Evolutionary conservation across 2,797 vertebrate species (phyloP).

Genomic region (Clamator glandarius): DNA sequence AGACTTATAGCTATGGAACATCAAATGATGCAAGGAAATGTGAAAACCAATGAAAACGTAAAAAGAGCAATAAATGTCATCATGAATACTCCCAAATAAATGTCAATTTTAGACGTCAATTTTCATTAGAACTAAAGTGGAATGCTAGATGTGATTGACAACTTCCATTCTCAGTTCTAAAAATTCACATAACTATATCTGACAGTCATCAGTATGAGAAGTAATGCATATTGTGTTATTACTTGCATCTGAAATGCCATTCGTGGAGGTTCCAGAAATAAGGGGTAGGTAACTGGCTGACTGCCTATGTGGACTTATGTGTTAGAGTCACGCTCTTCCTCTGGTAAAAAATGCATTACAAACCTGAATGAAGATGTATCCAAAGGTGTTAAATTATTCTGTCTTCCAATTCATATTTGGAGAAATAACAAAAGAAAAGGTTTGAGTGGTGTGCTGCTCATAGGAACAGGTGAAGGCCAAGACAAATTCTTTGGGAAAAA

Average conservation of each 20-base stretch:
- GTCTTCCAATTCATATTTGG: not conserved
- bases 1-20: not conserved
- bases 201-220: not conserved
- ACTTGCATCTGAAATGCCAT: not conserved
- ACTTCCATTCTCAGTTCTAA: not conserved
- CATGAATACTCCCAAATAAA: not conserved
- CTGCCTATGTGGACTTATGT: not conserved
- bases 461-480: not conserved
- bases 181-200: slow-evolving; percentile 1
- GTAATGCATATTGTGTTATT: not conserved
- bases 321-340: not conserved
- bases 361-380: not conserved
- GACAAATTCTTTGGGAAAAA: not conserved
- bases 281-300: not conserved
- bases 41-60: not conserved
- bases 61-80: not conserved
- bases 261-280: not conserved
- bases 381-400: not conserved
- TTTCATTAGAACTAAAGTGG: slow-evolving; percentile 19
- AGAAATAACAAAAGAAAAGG: not conserved
- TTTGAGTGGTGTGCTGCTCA: not conserved
- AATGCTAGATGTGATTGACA: not conserved
- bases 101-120: not conserved
- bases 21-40: not conserved
- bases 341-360: not conserved